A percentile compares a stretch with the other conserved stretches of the same genome.
phyloP scores from a whole-genome alignment of 92 coral and sea anemone species.

The Paramuricea clavata region DNA sequence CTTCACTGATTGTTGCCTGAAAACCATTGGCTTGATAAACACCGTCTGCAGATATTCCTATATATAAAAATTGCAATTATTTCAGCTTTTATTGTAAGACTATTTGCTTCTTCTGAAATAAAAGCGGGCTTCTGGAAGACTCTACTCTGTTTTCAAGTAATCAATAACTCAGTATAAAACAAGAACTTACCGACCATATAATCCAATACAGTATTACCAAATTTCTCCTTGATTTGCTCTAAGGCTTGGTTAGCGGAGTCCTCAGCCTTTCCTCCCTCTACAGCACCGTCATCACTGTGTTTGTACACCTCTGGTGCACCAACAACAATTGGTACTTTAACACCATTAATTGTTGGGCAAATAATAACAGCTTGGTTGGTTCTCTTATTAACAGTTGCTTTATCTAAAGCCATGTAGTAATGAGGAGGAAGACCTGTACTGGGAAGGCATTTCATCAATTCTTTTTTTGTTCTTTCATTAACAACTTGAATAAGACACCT shows the following conservation, averaged over 20 bases:
- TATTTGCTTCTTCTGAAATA: background rate
- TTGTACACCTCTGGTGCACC: slow-evolving; percentile 20
- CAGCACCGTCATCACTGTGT: slow-evolving; percentile 5
- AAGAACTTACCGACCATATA: slow-evolving; percentile 18
- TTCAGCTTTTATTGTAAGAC: background rate
- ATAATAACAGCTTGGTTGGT: slow-evolving; percentile 1
- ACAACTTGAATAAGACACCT: background rate
- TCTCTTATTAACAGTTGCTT: slow-evolving; percentile 18
- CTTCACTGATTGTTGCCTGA: background rate
- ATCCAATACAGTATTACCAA: background rate
- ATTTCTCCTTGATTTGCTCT: background rate
- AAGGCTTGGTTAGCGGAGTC: slow-evolving; percentile 2
- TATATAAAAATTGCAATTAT: background rate
- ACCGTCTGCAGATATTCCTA: slow-evolving; percentile 21
- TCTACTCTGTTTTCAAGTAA: background rate
- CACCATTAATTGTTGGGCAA: slow-evolving; percentile 8
- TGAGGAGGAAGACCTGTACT: slow-evolving; percentile 10
- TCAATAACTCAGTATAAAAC: background rate
- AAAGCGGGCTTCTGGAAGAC: background rate
- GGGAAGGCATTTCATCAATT: background rate
- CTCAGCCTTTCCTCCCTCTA: slow-evolving; percentile 20
- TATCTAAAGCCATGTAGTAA: background rate
- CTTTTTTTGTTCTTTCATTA: background rate
- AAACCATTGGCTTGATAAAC: slow-evolving; percentile 21
- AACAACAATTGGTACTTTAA: slow-evolving; percentile 15